Evolutionary conservation across 2,888 invertebrate genomes (phyloP).

Genomic region (Globia sparganii): DNA sequence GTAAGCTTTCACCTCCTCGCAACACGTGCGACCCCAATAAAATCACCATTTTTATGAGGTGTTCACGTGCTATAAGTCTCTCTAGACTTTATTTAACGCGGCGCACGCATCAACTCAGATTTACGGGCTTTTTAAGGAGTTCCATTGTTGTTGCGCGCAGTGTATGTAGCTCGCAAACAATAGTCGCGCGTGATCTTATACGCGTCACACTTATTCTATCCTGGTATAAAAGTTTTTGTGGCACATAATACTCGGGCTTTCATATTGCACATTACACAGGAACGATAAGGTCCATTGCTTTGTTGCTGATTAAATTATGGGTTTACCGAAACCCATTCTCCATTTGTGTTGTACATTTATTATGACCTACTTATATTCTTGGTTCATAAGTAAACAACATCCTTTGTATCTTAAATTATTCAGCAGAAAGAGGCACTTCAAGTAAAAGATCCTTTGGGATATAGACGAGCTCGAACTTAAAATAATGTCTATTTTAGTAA

Average conservation of each 20-base stretch:
- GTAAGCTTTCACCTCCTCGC: conserved; percentile 61
- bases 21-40: conserved; percentile 77
- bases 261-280: conserved; percentile 27
- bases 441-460: conserved; percentile 2
- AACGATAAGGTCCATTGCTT: conserved; percentile 17
- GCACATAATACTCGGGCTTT: conserved; percentile 15
- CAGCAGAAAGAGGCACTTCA: conserved; percentile 1
- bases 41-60: conserved; percentile 81
- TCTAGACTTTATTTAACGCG: conserved; percentile 77
- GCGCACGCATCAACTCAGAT: conserved; percentile 74
- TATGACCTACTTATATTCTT: neutral
- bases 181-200: conserved; percentile 62
- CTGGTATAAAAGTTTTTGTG: conserved; percentile 51
- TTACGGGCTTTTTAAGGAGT: conserved; percentile 70
- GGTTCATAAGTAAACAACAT: conserved; percentile 13
- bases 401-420: conserved; percentile 22
- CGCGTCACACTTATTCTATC: conserved; percentile 54
- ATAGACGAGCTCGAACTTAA: neutral
- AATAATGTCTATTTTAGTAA: conserved; percentile 3
- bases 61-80: conserved; percentile 76
- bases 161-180: conserved; percentile 63
- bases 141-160: conserved; percentile 69
- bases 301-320: conserved; percentile 34
- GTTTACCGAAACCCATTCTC: conserved; percentile 4
- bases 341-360: conserved; percentile 20